Evolutionary conservation across 2,888 invertebrate genomes (phyloP), one percentile per base, ranked within the genome.

Genomic region (Acanthosepion pharaonis): DNA sequence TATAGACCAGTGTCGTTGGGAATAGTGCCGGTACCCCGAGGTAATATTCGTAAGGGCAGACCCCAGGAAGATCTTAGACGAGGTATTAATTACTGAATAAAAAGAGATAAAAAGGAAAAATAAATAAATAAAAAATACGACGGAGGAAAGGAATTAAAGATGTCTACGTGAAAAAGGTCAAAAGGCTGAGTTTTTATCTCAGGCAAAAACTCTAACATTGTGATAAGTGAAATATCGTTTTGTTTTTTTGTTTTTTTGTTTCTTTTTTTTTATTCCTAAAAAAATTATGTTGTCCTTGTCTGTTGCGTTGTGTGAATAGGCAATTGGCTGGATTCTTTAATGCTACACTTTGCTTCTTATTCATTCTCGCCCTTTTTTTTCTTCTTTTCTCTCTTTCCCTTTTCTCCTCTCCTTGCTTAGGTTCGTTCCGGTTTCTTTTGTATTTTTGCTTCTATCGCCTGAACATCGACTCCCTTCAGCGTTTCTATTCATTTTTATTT

Each of bases 51-150:
- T 23, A 20, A 6, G 59, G 59, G 20, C n/a, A 78, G 78, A n/a
- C 78, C 78, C n/a, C n/a, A 78, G n/a, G 78, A 78, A 78, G 78
- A 78, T 78, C 78, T n/a, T 78, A 78, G 78, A 78, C 9, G n/a
- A n/a, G 78, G 5, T n/a, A 78, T 78, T 78, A 78, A 78, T 78
- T 78, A 78, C n/a, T 78, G 78, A n/a, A n/a, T 9, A 78, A 78
- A 78, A 78, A n/a, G 9, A 28, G n/a, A 28, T 6, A 78, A n/a
- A n/a, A 78, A n/a, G 1, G n/a, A 15, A 0, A 78, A 78, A 78
- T n/a, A 78, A 78, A 33, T 78, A 15, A 78, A 78, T 59, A 59
- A 23, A 33, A 59, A 23, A 23, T 5, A 5, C 6, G 59, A 59
- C 0, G 23, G 23, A 4, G 20, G 59, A 23, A 23, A 18, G 55